Evolutionary conservation across 2,888 invertebrate species (phyloP), one percentile per base, ranked within the genome.

Genomic region (Epicampocera succincta): DNA sequence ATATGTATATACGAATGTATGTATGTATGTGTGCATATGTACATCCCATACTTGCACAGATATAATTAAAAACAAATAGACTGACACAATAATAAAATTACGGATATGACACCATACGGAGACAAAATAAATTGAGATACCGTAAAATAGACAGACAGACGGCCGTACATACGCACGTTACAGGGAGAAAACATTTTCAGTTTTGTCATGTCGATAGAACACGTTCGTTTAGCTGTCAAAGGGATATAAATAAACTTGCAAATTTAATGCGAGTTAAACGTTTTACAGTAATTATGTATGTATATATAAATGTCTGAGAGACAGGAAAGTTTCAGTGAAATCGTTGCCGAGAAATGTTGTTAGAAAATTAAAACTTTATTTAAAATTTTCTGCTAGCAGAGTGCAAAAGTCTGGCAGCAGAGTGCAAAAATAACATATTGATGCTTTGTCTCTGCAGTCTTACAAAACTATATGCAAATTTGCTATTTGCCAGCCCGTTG

Each of bases 101-200:
- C 81, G 81, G 68, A 76, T 81, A 69, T 77, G 65, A 73, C 72
- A 73, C 81, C 72, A 78, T 65, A 69, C 38, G 50, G 42, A 69
- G 63, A 50, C 48, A 58, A 33, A 9, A 33, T 11, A 25, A 40
- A 58, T 11, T 52, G 13, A 42, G 15, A 42, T 9, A 17, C 52
- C 54, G 44, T 8, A 5, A 17, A n/a, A 46, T 2, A 33, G 29
- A 17, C 15, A 12, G 25, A 50, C 19, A 46, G 38, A 46, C 56
- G 40, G 38, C 17, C 33, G 11, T 13, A 46, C 6, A 29, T 33
- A 13, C 19, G 33, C 33, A 9, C 33, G 8, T 40, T 50, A n/a
- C 15, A 56, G 29, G 12, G 15, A 42, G 40, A 19, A 44, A n/a
- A 73, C 19, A 38, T 40, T 42, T 21, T n/a, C n/a, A n/a, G n/a